Percentiles rank a stretch among this genome's conserved stretches.
These are phyloP conservation scores for Lycocerus yunnanus DNA, from an alignment of 2,888 invertebrate species.

Conservation along the genomic window DNA sequence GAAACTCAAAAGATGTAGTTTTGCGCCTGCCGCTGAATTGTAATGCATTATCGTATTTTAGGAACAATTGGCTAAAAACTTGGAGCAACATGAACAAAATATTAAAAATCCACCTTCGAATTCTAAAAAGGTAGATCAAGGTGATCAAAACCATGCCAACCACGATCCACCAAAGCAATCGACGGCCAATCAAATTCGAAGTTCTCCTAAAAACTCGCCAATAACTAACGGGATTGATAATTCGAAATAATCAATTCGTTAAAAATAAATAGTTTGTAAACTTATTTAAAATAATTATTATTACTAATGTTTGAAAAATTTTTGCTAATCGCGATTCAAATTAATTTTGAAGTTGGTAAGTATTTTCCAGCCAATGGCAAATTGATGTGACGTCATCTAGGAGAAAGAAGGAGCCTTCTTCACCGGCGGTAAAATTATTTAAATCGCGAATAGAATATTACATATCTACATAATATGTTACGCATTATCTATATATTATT, in stretches of 20 bases:
- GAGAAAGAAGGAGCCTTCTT: no score
- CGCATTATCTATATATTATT: background rate
- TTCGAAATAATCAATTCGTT: background rate
- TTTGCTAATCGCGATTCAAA: no score
- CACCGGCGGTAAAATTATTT: no score
- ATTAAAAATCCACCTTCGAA: background rate
- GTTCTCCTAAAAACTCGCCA: slow-evolving; percentile 32
- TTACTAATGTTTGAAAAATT: background rate
- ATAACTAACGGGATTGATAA: slow-evolving; percentile 30
- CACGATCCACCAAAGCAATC: slow-evolving; percentile 29
- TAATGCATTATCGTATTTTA: slow-evolving; percentile 27
- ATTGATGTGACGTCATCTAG: no score
- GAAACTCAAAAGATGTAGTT: background rate
- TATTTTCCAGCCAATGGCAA: no score
- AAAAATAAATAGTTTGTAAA: background rate
- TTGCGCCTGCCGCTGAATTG: background rate
- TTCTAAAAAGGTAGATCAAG: background rate
- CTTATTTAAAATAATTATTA: background rate
- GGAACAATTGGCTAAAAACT: slow-evolving; percentile 41
- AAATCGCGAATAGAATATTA: no score
- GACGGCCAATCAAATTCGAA: slow-evolving; percentile 34
- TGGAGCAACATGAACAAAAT: slow-evolving; percentile 7
- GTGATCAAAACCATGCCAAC: slow-evolving; percentile 20
- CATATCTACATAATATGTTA: background rate
- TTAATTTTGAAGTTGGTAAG: no score